Base-by-base conservation (phyloP, 92 coral and sea anemone species). In the Phymanthus crucifer region DNA sequence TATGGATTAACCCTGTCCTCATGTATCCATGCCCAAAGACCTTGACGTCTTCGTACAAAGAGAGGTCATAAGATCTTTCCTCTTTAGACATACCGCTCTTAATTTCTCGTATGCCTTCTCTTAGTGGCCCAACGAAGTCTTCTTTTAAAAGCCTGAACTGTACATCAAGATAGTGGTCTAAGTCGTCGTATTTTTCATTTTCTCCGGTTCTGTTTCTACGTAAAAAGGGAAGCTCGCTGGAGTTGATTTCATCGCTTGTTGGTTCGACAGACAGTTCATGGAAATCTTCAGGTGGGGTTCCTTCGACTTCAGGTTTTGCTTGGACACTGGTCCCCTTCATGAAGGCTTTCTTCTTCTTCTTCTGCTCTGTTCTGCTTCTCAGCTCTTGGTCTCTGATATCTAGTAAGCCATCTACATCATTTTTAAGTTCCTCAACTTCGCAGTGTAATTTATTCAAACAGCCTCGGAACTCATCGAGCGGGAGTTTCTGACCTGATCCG, bases 71-170 rank as follows among this genome's bases (percentile, higher is more conserved):
- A 31, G 91, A 85, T 9, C 95, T 87, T 37, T 82, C 70, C n/a
- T 82, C 78, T 38, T 84, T 84, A 32, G 90, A 89, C 33, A 80
- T 71, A 6, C 85, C 75, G 69, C 68, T 73, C 27, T 72, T 75
- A 33, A 94, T 87, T 68, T 94, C 98, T 66, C 78, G 82, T 35
- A 94, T 92, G 45, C 98, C 98, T 26, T 87, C 92, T 37, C 98
- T 89, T 11, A 94, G 89, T 3, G 98, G 98, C 36, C 92, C 87
- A 23, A 94, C 86, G 72, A 94, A 94, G 40, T 94, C 98, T 57
- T 94, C 98, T 45, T 94, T 83, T 19, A 91, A 85, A 10, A 94
- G 85, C 32, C 96, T 91, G 79, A 91, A 94, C 80, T 94, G 98
- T 16, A 94, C 98, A 75, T 94, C 98, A 35, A 94, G 84, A 54